Conservation (phyloP, 2,888 invertebrate species). For the Leucania comma region DNA sequence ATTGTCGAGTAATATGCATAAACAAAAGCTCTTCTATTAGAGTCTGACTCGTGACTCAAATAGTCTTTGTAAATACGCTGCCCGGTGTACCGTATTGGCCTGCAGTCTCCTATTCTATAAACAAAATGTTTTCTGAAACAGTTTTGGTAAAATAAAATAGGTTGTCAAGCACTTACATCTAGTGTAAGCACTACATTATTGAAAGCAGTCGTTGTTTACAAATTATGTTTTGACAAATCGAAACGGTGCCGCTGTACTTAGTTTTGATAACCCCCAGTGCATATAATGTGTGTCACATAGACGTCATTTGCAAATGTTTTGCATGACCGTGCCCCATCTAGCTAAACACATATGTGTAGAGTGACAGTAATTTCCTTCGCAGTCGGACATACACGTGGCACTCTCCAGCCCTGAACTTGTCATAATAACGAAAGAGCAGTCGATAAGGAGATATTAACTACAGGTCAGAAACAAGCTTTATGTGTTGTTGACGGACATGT, state of each 20-base stretch:
- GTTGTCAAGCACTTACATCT: neutral
- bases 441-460: constrained; percentile 19
- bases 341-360: neutral
- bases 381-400: constrained; percentile 38
- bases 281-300: neutral
- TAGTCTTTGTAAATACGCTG: too few relatives aligned
- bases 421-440: neutral
- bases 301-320: constrained; percentile 29
- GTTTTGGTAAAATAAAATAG: too few relatives aligned
- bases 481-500: neutral
- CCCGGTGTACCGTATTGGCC: too few relatives aligned
- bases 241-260: neutral
- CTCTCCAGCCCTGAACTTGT: constrained; percentile 36
- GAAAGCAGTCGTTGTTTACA: constrained; percentile 7
- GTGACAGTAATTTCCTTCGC: neutral
- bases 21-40: too few relatives aligned
- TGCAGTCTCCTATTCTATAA: too few relatives aligned
- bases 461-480: constrained; percentile 12
- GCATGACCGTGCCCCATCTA: constrained; percentile 27
- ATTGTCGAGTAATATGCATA: too few relatives aligned
- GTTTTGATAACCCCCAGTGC: constrained; percentile 17
- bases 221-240: neutral
- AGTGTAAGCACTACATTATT: neutral
- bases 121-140: too few relatives aligned
- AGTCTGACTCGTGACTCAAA: too few relatives aligned